These are phyloP conservation scores for Pterophyllum scalare DNA, from an alignment of 2,113 vertebrate genomes.

Conservation along the genomic window DNA sequence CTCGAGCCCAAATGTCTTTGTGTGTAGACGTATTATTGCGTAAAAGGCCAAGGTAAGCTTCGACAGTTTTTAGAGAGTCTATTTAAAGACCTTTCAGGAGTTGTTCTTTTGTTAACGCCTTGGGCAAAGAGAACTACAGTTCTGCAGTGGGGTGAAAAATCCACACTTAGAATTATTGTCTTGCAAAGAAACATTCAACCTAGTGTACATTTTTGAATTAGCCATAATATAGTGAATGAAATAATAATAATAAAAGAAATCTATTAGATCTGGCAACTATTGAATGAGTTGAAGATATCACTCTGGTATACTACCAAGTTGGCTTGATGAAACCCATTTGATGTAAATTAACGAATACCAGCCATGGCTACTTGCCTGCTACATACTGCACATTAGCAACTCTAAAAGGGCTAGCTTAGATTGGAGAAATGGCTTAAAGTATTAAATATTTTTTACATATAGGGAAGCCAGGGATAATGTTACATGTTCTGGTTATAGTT, in stretches of 20 bases:
- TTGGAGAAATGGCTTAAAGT: neutral
- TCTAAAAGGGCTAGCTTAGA: neutral
- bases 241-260: neutral
- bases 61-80: constrained; percentile 53
- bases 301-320: neutral
- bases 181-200: constrained; percentile 2
- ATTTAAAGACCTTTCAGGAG: constrained; percentile 57
- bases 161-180: neutral
- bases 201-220: constrained; percentile 25
- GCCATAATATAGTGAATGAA: constrained; percentile 1
- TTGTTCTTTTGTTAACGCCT: constrained; percentile 47
- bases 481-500: neutral
- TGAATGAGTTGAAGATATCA: neutral
- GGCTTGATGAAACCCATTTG: constrained; percentile 1
- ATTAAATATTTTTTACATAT: neutral
- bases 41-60: constrained; percentile 58
- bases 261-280: neutral
- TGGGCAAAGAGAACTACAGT: constrained; percentile 34
- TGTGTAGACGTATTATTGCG: constrained; percentile 46
- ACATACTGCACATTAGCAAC: neutral
- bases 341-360: neutral
- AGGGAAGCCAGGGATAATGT: neutral
- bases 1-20: constrained; percentile 31
- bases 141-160: constrained; percentile 21
- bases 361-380: neutral